Evolutionary conservation across 1,140 invertebrate species (phyloP).

Genomic region (Odontomachus brunneus): DNA sequence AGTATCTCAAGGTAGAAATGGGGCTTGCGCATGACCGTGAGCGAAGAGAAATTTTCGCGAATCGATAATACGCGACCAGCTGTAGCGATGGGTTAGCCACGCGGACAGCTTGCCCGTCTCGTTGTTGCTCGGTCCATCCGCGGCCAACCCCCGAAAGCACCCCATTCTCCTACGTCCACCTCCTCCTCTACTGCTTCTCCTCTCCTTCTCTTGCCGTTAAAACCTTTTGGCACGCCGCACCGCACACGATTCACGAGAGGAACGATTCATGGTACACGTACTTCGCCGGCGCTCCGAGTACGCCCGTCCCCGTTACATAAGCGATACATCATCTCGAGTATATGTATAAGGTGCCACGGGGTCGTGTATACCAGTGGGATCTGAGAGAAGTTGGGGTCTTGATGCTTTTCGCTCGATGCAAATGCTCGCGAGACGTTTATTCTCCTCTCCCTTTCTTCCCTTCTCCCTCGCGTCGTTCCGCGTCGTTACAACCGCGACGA

Average conservation of each 20-base stretch:
- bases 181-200: background rate
- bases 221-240: too few relatives aligned
- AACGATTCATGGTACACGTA: background rate
- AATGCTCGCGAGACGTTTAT: background rate
- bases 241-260: background rate
- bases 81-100: slow-evolving; percentile 80
- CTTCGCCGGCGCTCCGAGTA: background rate
- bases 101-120: slow-evolving; percentile 74
- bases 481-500: too few relatives aligned
- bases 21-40: slow-evolving; percentile 77
- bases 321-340: background rate
- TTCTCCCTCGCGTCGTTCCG: too few relatives aligned
- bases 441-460: background rate
- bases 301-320: background rate
- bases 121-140: slow-evolving; percentile 63
- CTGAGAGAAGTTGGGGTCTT: too few relatives aligned
- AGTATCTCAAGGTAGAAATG: slow-evolving; percentile 60
- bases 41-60: slow-evolving; percentile 79
- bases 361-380: too few relatives aligned
- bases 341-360: background rate
- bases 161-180: background rate
- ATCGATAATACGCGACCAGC: slow-evolving; percentile 82
- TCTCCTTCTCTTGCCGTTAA: background rate
- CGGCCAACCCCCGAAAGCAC: slow-evolving; percentile 32
- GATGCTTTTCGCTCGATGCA: too few relatives aligned